These are phyloP conservation scores for Trochalopteron elliotii DNA, from an alignment of 2,113 vertebrate species.

Conservation along the genomic window DNA sequence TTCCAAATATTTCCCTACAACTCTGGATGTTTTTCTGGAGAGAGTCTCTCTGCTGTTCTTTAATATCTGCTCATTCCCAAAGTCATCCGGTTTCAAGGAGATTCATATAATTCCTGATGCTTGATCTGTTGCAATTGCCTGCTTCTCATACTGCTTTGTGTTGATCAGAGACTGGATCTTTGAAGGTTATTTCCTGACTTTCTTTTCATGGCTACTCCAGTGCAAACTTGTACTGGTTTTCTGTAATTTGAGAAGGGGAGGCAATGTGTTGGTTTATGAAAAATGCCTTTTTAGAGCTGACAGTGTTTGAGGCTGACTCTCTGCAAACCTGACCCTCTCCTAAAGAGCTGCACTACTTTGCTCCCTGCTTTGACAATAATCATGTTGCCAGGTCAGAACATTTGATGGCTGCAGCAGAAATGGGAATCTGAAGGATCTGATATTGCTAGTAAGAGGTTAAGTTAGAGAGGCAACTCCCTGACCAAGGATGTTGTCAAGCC, in stretches of 20 bases:
- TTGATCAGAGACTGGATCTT: neutral
- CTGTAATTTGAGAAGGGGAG: neutral
- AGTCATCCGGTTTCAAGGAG: neutral
- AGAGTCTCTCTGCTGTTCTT: neutral
- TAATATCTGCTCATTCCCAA: neutral
- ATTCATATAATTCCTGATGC: accelerated
- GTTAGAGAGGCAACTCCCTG: neutral
- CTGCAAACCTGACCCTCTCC: neutral
- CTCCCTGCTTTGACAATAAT: neutral
- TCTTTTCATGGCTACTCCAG: neutral
- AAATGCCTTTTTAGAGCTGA: neutral
- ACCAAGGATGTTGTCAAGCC: neutral
- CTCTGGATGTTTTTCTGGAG: neutral
- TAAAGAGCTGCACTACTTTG: neutral
- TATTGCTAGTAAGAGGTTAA: neutral
- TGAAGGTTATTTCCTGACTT: neutral
- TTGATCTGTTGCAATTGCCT: neutral
- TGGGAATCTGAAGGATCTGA: neutral
- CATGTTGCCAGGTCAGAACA: neutral
- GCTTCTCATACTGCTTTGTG: neutral
- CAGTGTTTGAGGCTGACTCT: neutral
- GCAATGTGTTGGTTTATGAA: neutral
- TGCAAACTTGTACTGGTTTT: neutral
- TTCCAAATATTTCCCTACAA: neutral
- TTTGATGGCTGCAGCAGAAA: neutral